phyloP scores from a whole-genome alignment of 2,888 invertebrate species.

The Ichneumon xanthorius region DNA sequence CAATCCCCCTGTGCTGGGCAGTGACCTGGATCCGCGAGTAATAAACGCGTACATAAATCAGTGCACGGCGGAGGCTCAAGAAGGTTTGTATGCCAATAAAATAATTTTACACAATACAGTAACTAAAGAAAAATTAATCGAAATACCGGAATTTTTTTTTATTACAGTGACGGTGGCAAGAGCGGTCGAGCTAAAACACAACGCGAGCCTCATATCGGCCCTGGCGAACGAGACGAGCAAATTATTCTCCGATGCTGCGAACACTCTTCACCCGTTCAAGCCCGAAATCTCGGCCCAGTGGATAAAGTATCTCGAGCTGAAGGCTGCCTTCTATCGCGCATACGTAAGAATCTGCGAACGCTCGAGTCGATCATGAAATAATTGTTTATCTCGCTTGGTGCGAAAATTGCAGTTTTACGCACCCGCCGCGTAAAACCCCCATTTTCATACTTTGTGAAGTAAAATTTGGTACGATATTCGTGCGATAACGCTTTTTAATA shows the following conservation, averaged over 20 bases:
- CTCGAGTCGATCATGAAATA: not conserved
- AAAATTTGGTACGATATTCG: too few relatives aligned
- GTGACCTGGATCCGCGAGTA: conserved; percentile 87
- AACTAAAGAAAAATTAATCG: not conserved
- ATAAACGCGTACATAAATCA: conserved; percentile 87
- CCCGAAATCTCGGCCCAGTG: conserved; percentile 86
- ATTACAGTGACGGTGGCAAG: conserved; percentile 87
- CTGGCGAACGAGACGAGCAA: conserved; percentile 88
- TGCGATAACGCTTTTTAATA: not conserved
- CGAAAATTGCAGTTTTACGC: too few relatives aligned
- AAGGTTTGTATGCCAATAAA: conserved; percentile 80
- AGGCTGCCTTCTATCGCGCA: conserved; percentile 87
- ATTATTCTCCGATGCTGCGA: conserved; percentile 87
- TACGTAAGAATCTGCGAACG: conserved; percentile 85
- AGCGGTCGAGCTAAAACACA: conserved; percentile 88
- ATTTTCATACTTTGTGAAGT: too few relatives aligned
- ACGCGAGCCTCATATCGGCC: conserved; percentile 87
- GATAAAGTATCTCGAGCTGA: conserved; percentile 87
- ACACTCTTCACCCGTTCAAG: conserved; percentile 85
- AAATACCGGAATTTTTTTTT: conserved; percentile 27
- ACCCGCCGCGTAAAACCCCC: too few relatives aligned
- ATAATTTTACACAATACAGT: not conserved
- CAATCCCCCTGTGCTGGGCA: conserved; percentile 83
- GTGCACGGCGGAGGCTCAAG: conserved; percentile 89
- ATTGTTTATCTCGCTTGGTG: not conserved